Evolutionary conservation across 2,797 vertebrate species (phyloP).

Genomic region (Uromys caudimaculatus): DNA sequence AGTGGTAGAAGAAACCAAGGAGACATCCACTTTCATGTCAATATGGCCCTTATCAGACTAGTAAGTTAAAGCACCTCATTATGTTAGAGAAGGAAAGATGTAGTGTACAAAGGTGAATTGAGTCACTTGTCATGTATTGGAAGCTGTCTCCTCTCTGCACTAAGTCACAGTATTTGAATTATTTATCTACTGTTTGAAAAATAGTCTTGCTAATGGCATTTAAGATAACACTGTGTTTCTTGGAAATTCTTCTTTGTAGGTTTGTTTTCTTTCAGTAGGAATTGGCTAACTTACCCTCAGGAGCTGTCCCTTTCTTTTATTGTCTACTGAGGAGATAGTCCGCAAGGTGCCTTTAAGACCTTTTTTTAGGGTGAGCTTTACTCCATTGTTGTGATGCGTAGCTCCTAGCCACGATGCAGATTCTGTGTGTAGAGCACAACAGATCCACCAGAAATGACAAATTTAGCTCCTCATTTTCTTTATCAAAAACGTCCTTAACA

Average conservation of each 20-base stretch:
- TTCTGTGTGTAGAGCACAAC: neutral
- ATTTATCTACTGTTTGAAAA: conserved; percentile 29
- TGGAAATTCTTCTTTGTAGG: neutral
- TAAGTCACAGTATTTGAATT: neutral
- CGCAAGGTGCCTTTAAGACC: neutral
- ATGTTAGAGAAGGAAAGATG: neutral
- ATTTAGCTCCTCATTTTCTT: neutral
- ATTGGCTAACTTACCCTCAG: neutral
- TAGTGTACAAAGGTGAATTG: neutral
- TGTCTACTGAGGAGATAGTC: neutral
- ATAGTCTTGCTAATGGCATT: neutral
- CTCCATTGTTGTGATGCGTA: neutral
- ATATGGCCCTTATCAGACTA: neutral
- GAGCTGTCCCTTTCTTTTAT: neutral
- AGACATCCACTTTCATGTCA: neutral
- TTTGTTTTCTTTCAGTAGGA: neutral
- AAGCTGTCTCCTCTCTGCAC: neutral
- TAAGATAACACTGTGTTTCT: conserved; percentile 7
- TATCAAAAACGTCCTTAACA: neutral
- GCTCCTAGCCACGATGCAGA: neutral
- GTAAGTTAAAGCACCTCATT: neutral
- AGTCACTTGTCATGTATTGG: neutral
- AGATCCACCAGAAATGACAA: neutral
- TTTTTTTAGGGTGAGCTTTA: neutral
- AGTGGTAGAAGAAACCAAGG: neutral